These are phyloP conservation scores for Bettongia penicillata DNA, from an alignment of 2,113 vertebrate species.

Conservation along the genomic window DNA sequence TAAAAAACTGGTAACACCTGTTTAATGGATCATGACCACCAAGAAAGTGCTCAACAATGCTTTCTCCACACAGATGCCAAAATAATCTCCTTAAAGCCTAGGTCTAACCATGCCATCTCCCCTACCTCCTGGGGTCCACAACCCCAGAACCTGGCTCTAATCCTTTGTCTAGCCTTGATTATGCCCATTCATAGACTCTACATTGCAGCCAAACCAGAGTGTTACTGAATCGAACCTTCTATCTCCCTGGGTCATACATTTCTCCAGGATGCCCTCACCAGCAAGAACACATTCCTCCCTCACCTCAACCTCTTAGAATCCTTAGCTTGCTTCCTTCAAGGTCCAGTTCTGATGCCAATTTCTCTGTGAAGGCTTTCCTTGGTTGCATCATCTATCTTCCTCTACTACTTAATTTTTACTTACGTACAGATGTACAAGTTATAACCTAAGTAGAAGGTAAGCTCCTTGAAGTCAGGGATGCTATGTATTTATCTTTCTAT, in stretches of 20 bases:
- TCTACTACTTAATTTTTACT: neutral
- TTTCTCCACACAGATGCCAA: neutral
- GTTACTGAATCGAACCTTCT: neutral
- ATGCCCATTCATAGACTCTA: neutral
- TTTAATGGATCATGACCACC: neutral
- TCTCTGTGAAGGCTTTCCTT: neutral
- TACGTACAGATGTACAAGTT: neutral
- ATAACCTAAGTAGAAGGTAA: neutral
- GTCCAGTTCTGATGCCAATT: neutral
- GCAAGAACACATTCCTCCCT: neutral
- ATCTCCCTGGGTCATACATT: neutral
- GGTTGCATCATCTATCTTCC: neutral
- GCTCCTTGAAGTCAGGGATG: neutral
- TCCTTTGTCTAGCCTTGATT: neutral
- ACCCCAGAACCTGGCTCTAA: neutral
- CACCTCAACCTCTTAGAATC: neutral
- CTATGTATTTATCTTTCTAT: neutral
- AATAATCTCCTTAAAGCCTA: neutral
- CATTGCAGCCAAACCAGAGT: neutral
- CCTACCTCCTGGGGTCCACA: neutral
- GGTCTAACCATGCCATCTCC: neutral
- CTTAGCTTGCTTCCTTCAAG: neutral
- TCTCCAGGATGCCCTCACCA: neutral
- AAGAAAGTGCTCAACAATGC: neutral
- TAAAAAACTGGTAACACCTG: slow-evolving; percentile 51